Conservation (phyloP, 2,888 invertebrate genomes). For the Chironomus tentans region DNA sequence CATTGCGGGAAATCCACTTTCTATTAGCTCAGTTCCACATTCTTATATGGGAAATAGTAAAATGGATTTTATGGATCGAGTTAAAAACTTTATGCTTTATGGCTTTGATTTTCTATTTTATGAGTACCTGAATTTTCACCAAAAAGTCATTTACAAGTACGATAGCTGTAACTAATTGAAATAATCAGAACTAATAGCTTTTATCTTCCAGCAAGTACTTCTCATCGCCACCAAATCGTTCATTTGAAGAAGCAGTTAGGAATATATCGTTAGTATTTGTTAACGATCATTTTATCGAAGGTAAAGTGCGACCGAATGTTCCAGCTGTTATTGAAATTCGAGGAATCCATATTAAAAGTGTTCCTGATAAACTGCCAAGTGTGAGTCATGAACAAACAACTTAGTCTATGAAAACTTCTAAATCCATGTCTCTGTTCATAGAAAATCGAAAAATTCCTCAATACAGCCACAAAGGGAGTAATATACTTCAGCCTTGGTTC, state of each 20-base stretch:
- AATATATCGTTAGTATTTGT: slow-evolving; percentile 37
- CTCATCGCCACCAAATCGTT: slow-evolving; percentile 31
- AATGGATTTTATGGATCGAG: neutral
- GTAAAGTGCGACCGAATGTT: slow-evolving; percentile 36
- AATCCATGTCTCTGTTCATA: neutral
- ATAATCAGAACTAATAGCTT: neutral
- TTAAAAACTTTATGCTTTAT: neutral
- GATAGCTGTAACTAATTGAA: neutral
- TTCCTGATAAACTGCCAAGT: slow-evolving; percentile 35
- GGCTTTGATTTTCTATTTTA: neutral
- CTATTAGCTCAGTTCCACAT: slow-evolving; percentile 26
- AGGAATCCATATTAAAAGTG: slow-evolving; percentile 38
- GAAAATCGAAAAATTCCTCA: slow-evolving; percentile 24
- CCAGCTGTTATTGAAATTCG: slow-evolving; percentile 38
- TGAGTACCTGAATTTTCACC: neutral
- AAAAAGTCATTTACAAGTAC: neutral
- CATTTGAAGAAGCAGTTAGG: slow-evolving; percentile 32
- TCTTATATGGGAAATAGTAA: neutral
- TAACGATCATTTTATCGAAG: slow-evolving; percentile 38
- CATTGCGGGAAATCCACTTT: slow-evolving; percentile 8
- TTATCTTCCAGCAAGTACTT: neutral
- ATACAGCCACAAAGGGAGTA: slow-evolving; percentile 27
- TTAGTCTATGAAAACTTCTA: too few species aligned
- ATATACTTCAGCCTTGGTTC: slow-evolving; percentile 29
- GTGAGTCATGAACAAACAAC: too few species aligned